Evolutionary conservation across 2,888 invertebrate genomes (phyloP).

Genomic region (Nemotelus pantherinus): DNA sequence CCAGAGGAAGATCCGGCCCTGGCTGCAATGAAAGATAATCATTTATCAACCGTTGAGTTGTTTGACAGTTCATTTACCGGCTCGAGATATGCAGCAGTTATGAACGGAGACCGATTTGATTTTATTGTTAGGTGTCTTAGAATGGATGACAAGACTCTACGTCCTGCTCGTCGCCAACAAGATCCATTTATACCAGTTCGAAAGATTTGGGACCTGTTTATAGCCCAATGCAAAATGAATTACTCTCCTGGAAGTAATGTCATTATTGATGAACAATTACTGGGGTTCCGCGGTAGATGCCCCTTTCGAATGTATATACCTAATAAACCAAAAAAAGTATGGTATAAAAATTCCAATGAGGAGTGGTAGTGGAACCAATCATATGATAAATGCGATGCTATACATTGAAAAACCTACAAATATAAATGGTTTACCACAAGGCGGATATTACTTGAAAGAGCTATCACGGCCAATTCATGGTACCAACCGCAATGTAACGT

Average conservation of each 20-base stretch:
- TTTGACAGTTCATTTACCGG: conserved; percentile 38
- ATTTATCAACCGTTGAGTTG: conserved; percentile 34
- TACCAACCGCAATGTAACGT: no score
- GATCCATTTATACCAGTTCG: conserved; percentile 38
- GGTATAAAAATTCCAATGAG: conserved; percentile 46
- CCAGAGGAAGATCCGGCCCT: no score
- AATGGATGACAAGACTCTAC: conserved; percentile 34
- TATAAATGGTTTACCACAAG: neutral
- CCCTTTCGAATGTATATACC: conserved; percentile 51
- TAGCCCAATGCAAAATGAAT: conserved; percentile 49
- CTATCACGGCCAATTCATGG: no score
- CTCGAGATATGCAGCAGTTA: conserved; percentile 37
- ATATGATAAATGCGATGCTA: neutral
- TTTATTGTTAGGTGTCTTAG: conserved; percentile 39
- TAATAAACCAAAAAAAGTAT: conserved; percentile 51
- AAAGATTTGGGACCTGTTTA: conserved; percentile 48
- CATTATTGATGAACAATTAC: conserved; percentile 51
- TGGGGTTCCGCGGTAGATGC: conserved; percentile 49
- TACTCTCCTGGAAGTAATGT: conserved; percentile 48
- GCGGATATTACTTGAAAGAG: neutral
- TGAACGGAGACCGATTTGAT: conserved; percentile 28
- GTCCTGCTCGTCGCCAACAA: neutral
- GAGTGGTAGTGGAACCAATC: neutral
- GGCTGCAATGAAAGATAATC: conserved; percentile 43
- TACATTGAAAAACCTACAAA: neutral